Evolutionary conservation across 2,113 vertebrate genomes (phyloP).

Genomic region (Patagioenas fasciata): DNA sequence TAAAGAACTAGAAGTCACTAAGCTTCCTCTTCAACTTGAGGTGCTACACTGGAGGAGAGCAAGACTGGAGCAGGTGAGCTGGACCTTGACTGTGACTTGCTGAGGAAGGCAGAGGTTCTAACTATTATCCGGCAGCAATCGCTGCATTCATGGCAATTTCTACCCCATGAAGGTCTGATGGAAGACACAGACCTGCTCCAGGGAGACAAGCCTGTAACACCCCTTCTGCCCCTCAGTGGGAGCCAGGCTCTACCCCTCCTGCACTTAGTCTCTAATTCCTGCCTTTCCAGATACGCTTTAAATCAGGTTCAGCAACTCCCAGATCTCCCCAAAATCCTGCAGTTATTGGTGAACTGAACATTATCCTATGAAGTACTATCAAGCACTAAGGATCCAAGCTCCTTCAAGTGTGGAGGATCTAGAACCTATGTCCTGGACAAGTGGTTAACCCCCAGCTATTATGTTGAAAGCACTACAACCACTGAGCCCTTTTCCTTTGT

Average conservation of each 20-base stretch:
- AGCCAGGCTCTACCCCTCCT: not conserved
- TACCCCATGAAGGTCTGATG: not conserved
- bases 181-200: not conserved
- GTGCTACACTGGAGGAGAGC: not conserved
- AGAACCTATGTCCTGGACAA: accelerated
- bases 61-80: not conserved
- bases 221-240: not conserved
- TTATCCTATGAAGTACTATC: not conserved
- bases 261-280: not conserved
- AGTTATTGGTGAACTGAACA: not conserved
- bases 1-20: not conserved
- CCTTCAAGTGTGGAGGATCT: not conserved
- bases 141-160: not conserved
- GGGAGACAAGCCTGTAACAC: not conserved
- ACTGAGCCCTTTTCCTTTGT: not conserved
- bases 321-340: not conserved
- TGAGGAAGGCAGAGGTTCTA: not conserved
- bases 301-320: not conserved
- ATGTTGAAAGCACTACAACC: not conserved
- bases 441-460: not conserved
- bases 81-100: not conserved
- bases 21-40: not conserved
- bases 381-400: not conserved
- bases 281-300: not conserved
- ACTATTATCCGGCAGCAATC: not conserved